Evolutionary conservation across 2,797 vertebrate species (phyloP), one percentile per base, ranked within the genome.

Genomic region (Brachyrhaphis roseni): DNA sequence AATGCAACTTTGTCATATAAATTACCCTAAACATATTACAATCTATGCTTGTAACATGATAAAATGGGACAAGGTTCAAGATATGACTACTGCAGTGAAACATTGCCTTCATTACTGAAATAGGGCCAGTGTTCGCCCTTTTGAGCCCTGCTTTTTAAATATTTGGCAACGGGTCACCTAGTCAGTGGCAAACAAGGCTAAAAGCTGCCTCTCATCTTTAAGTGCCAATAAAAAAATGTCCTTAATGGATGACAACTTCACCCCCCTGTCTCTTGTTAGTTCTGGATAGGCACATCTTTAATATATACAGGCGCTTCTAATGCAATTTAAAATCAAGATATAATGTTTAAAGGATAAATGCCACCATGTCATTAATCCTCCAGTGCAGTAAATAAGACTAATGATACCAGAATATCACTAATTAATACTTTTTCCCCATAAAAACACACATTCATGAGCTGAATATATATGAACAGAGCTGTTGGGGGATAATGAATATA

Each of bases 291-390:
- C 91, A 94, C 86, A 87, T 93, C 85, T 74, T 87, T 89, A 92
- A 89, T 93, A 95, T 91, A 95, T 95, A 95, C 92, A 93, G 92
- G 91, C 89, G 83, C 87, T 93, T 96, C 96, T 95, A 96, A 95
- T 93, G 93, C 94, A 93, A 94, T 95, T 95, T 95, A 95, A 94
- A 94, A 94, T 94, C 93, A 95, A 95, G 95, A 96, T 96, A 95
- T 95, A 96, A 95, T 91, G 94, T 94, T 95, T 96, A 92, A 92
- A 91, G 95, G 95, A 96, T 96, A 96, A 95, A 96, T 96, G 95
- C 93, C 96, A 95, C 76, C 0, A 36, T 92, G 91, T 84, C 88
- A 91, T 96, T 95, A 95, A 96, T 96, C 93, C 92, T 80, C 57
- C 53, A 2, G n/a, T 78, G 83, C 91, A 93, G 91, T 96, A 95